These are phyloP conservation scores for Chromoteleia sp. DNA, from an alignment of 2,888 invertebrate genomes.

Conservation along the genomic window DNA sequence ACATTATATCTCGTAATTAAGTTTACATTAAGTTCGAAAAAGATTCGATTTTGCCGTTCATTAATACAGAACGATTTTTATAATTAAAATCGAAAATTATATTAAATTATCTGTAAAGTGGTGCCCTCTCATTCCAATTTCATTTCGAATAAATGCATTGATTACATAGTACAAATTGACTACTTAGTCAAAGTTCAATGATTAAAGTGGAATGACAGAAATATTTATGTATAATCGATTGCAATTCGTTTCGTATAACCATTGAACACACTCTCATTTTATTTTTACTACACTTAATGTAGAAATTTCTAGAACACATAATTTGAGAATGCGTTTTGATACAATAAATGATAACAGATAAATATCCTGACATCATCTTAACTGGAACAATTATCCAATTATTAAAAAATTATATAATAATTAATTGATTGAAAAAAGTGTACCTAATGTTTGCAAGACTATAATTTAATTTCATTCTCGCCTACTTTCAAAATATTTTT, in stretches of 20 bases:
- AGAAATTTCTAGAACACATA: not conserved
- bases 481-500: not conserved
- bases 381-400: too few species aligned
- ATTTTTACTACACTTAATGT: constrained; percentile 1
- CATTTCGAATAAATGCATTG: constrained; percentile 45
- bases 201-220: constrained; percentile 36
- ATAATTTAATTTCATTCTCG: not conserved
- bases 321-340: constrained; percentile 18
- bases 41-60: constrained; percentile 10
- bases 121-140: constrained; percentile 18
- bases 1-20: not conserved
- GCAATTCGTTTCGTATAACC: constrained; percentile 8
- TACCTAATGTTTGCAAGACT: not conserved
- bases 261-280: constrained; percentile 12
- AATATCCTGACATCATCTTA: not conserved
- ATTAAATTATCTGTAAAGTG: constrained; percentile 32
- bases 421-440: not conserved
- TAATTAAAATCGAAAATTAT: constrained; percentile 12
- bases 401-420: not conserved
- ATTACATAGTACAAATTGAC: constrained; percentile 48
- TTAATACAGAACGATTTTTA: constrained; percentile 12
- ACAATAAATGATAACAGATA: not conserved
- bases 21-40: not conserved
- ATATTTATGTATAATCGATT: constrained; percentile 16
- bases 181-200: constrained; percentile 31